Evolutionary conservation across 2,797 vertebrate genomes (phyloP), one percentile per base, ranked within the genome.

Genomic region (Urocyon cinereoargenteus): DNA sequence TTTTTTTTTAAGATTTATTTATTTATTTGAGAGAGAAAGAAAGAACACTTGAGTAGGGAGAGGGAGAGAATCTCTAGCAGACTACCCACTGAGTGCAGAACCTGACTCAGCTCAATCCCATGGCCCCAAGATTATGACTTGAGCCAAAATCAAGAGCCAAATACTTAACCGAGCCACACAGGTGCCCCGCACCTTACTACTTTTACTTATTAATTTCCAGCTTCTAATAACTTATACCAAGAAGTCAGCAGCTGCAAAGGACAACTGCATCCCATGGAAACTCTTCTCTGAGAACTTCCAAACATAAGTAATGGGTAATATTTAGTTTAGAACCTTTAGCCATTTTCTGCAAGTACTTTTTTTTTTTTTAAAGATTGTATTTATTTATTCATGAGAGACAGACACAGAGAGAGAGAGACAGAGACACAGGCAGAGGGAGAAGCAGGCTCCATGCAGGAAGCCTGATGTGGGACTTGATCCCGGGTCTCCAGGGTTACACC

Each of bases 331-430:
- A 77, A 79, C 28, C 0, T 77, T 87, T 10, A 62, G 45, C 0
- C 24, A 77, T 68, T 90, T 95, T n/a, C 31, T 15, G 12, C 31
- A 51, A 77, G 51, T 78, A 28, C 34, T 92, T 97, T 93, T 97
- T 90, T 59, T 64, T 88, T 94, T 28, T 45, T 40, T 40, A 40
- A 45, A 45, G 40, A 45, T 45, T 45, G 40, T 8, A 45, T 45
- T 45, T 45, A 45, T 45, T 45, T 45, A 45, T 45, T 45, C 6
- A 45, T 45, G 40, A 45, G 40, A 45, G 40, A 45, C 40, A 45
- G 40, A 45, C 40, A 45, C 6, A 45, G 40, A 40, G 40, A 40
- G 40, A 45, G 40, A 45, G 40, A 45, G 40, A 45, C 6, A 45
- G 40, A 45, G 40, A 45, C 40, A 45, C 40, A 45, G 40, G 40